Conservation (phyloP, 2,113 vertebrate genomes). For the Neopipo cinnamomea region DNA sequence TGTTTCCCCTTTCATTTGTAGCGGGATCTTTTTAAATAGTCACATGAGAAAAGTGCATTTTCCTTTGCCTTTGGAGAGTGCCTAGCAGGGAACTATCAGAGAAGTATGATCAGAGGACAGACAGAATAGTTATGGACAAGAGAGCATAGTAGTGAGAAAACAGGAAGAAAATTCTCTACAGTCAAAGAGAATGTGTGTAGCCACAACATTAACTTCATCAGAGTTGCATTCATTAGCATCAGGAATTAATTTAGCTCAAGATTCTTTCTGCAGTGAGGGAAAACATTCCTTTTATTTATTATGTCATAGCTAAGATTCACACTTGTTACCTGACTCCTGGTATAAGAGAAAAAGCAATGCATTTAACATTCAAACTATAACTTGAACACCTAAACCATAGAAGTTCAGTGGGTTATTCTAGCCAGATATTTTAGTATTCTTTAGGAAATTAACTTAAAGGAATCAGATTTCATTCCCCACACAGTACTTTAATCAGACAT, state of each 20-base stretch:
- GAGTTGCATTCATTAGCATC: background rate
- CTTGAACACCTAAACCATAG: background rate
- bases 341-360: background rate
- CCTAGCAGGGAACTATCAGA: background rate
- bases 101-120: background rate
- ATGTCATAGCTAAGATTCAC: background rate
- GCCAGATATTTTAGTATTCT: background rate
- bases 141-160: background rate
- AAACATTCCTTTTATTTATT: background rate
- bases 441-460: background rate
- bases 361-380: background rate
- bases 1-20: background rate
- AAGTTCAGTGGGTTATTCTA: background rate
- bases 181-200: background rate
- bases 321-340: background rate
- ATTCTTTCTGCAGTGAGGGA: background rate
- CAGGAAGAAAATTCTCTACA: background rate
- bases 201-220: background rate
- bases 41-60: background rate
- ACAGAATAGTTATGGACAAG: background rate
- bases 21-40: background rate
- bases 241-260: constrained; percentile 4
- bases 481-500: constrained; percentile 6
- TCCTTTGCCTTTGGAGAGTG: background rate
- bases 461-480: constrained; percentile 28